These are phyloP conservation scores for Neomonachus schauinslandi DNA, from an alignment of 2,113 vertebrate genomes.

Conservation along the genomic window DNA sequence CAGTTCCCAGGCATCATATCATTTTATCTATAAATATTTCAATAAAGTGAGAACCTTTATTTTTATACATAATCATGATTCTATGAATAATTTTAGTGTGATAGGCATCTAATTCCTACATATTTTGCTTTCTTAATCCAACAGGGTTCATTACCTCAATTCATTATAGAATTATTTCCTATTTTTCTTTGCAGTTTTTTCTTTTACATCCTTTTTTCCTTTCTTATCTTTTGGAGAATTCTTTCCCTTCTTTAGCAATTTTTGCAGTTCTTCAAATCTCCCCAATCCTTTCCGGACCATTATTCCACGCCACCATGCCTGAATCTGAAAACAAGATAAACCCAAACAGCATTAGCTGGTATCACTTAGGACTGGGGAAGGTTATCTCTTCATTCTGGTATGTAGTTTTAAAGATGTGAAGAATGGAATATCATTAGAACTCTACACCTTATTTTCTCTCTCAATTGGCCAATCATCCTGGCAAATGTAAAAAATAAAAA, in stretches of 20 bases:
- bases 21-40: slow-evolving; percentile 28
- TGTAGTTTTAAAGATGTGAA: background rate
- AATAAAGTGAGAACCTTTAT: background rate
- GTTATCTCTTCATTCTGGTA: background rate
- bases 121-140: background rate
- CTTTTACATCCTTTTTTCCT: slow-evolving; percentile 70
- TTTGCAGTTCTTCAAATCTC: slow-evolving; percentile 61
- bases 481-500: background rate
- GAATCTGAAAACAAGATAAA: slow-evolving; percentile 79
- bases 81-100: background rate
- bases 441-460: background rate
- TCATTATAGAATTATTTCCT: slow-evolving; percentile 66
- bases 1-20: background rate
- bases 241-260: slow-evolving; percentile 59
- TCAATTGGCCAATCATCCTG: background rate
- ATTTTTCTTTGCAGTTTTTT: slow-evolving; percentile 73
- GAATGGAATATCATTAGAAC: background rate
- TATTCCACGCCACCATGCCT: slow-evolving; percentile 74
- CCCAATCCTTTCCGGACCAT: slow-evolving; percentile 79
- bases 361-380: background rate
- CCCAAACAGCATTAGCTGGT: background rate
- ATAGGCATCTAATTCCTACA: background rate
- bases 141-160: background rate
- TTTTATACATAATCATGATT: background rate
- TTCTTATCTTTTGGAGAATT: slow-evolving; percentile 78